Evolutionary conservation across 2,888 invertebrate genomes (phyloP).

Genomic region (Polymixis flavicincta): DNA sequence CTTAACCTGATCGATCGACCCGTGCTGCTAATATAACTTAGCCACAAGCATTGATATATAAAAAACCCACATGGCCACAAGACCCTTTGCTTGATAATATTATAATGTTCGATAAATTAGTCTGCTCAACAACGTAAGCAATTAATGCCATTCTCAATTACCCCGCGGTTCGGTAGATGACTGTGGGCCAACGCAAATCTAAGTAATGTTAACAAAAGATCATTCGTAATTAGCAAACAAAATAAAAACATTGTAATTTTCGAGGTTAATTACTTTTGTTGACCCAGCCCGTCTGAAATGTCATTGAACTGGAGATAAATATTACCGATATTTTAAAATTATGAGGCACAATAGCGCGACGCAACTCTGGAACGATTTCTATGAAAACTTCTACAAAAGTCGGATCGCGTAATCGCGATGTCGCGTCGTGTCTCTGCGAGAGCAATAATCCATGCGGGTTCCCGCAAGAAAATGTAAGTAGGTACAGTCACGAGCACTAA

Average conservation of each 20-base stretch:
- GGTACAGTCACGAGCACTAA: background rate
- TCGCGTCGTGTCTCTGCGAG: too few species aligned
- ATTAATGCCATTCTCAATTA: too few species aligned
- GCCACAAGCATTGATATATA: too few species aligned
- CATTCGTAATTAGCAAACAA: background rate
- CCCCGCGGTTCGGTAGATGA: background rate
- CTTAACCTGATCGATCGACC: too few species aligned
- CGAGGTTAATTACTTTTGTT: constrained; percentile 1
- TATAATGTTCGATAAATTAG: too few species aligned
- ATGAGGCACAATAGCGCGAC: background rate
- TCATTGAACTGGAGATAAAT: constrained; percentile 48
- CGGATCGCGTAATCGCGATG: too few species aligned
- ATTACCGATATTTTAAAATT: constrained; percentile 11
- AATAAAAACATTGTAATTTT: background rate
- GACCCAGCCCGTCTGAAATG: constrained; percentile 7
- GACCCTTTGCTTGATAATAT: too few species aligned
- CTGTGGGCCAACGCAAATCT: background rate
- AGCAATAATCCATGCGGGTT: background rate
- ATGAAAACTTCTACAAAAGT: too few species aligned
- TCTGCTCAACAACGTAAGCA: too few species aligned
- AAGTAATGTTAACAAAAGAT: background rate
- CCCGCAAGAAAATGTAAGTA: background rate
- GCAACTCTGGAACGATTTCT: too few species aligned
- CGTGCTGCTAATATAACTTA: too few species aligned
- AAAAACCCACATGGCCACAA: too few species aligned